Evolutionary conservation across 2,888 invertebrate genomes (phyloP), one percentile per base, ranked within the genome.

Genomic region (Rhyacophila evoluta): DNA sequence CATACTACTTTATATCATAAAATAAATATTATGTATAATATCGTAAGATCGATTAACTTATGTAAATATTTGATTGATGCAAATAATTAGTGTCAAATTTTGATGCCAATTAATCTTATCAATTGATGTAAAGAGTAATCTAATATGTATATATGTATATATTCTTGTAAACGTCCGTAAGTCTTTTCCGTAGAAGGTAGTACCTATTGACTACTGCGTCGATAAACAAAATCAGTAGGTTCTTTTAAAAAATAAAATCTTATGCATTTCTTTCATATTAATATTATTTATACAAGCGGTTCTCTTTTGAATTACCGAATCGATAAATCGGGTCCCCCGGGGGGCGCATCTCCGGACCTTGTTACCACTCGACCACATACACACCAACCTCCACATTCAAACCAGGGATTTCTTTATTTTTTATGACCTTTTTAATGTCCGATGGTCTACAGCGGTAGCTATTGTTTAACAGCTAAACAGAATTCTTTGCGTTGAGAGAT

Each of bases 231-330:
- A 55, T 55, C 55, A 55, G 55, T 55, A 10, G 25, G 19, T 55
- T 55, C 25, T 55, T 19, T n/a, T 12, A 55, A 55, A 55, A 55
- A 55, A 55, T 72, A 1, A 72, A 39, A 72, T 37, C 38, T 19
- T 38, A 37, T 8, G 38, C 8, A 38, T 37, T 38, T 27, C 72
- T 25, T 27, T 36, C 39, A 38, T 36, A 37, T 36, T 38, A 73
- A 73, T 41, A 73, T 41, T 73, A 41, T 73, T 73, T 41, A 41
- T 73, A 28, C 73, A 28, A 15, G 55, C 73, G 73, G 73, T 38
- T 12, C 41, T 39, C 28, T 41, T 73, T 73, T 73, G 73, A 41
- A 41, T 73, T 73, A 73, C 33, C 27, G 28, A 28, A 41, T 28
- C 73, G 12, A 73, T 73, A 73, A 73, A 73, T 73, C 12, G 5